These are phyloP conservation scores for Lasioglossum figueresi DNA, from an alignment of 2,888 invertebrate species.

Conservation along the genomic window DNA sequence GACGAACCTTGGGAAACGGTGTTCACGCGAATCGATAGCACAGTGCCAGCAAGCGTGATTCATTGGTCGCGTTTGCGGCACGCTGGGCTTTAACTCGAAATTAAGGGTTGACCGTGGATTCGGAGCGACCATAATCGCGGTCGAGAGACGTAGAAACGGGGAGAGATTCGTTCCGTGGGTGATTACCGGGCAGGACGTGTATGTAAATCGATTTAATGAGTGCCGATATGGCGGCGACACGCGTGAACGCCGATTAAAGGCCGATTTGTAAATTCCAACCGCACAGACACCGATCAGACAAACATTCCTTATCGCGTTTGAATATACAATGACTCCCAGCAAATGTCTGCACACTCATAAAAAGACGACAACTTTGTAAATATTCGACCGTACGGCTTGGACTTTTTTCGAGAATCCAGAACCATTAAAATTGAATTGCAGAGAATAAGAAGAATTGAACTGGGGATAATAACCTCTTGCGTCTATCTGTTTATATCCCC, in stretches of 20 bases:
- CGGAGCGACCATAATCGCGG: background rate
- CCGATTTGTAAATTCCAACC: background rate
- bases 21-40: conserved; percentile 39
- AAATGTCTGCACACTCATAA: too few relatives aligned
- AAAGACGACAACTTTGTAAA: too few relatives aligned
- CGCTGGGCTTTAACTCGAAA: conserved; percentile 16
- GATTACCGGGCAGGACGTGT: background rate
- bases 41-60: conserved; percentile 37
- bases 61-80: conserved; percentile 21
- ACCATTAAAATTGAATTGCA: too few relatives aligned
- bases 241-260: background rate
- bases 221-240: background rate
- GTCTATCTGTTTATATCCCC: too few relatives aligned
- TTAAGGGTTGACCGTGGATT: conserved; percentile 5
- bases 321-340: too few relatives aligned
- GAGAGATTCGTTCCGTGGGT: background rate
- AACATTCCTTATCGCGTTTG: too few relatives aligned
- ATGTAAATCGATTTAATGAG: background rate
- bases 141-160: background rate
- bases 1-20: conserved; percentile 27
- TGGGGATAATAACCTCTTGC: too few relatives aligned
- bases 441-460: too few relatives aligned
- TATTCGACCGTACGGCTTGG: too few relatives aligned
- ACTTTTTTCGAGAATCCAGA: too few relatives aligned
- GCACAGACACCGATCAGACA: too few relatives aligned